Conservation (phyloP, 2,113 vertebrate genomes). For the Sardina pilchardus region DNA sequence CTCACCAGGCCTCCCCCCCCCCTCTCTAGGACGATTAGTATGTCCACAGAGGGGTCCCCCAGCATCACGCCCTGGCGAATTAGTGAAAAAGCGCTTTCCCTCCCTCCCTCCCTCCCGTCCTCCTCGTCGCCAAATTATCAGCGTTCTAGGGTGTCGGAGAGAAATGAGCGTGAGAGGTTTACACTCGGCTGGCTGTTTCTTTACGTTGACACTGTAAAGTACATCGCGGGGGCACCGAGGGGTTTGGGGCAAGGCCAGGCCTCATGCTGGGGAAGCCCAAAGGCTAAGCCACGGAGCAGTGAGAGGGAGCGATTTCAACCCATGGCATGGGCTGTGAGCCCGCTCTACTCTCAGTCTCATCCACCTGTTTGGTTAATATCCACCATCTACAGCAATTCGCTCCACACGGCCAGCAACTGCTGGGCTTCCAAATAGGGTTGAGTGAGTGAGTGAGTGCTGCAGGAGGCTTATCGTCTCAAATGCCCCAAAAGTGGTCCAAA, state of each 20-base stretch:
- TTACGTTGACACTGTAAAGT: background rate
- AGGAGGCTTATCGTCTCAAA: background rate
- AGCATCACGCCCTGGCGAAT: constrained; percentile 37
- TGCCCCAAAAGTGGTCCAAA: background rate
- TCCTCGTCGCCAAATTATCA: background rate
- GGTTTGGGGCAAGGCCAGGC: background rate
- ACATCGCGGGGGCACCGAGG: background rate
- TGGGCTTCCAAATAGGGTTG: background rate
- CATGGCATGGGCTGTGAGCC: background rate
- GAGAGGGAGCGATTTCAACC: background rate
- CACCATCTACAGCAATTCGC: background rate
- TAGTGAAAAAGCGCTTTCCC: constrained; percentile 29
- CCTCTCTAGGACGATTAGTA: constrained; percentile 7
- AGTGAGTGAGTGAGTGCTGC: too few relatives aligned
- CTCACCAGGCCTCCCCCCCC: background rate
- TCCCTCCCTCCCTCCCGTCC: too few relatives aligned
- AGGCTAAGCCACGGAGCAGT: background rate
- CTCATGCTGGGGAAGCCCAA: background rate
- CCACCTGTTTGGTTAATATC: constrained; percentile 8
- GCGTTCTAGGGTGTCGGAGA: constrained; percentile 21
- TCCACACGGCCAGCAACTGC: background rate
- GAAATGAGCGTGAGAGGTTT: constrained; percentile 9
- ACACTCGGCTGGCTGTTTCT: background rate
- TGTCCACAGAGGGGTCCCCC: constrained; percentile 22
- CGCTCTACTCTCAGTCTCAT: too few relatives aligned